Conservation (phyloP, 2,797 vertebrate genomes). For the Sebastes oblongus region DNA sequence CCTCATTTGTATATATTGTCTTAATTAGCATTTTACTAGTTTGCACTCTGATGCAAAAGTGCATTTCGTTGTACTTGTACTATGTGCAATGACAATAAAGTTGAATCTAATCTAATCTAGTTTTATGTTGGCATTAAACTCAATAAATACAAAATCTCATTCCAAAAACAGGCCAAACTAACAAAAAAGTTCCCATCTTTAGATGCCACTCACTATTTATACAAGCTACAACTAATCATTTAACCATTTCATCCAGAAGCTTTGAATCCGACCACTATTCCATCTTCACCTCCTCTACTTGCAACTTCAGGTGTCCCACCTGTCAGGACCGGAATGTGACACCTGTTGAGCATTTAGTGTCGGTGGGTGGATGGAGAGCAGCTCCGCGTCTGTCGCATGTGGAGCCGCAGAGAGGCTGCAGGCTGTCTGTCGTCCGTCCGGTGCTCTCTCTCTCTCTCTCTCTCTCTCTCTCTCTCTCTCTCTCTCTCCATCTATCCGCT, state of each 20-base stretch:
- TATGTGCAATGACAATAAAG: no score
- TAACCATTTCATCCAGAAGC: background rate
- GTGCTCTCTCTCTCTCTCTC: background rate
- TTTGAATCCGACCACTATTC: background rate
- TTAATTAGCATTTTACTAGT: no score
- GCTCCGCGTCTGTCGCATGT: conserved; percentile 34
- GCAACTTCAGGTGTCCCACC: conserved; percentile 68
- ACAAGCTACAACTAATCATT: background rate
- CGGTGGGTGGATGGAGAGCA: background rate
- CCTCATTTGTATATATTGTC: no score
- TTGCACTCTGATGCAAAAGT: no score
- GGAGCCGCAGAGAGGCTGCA: background rate
- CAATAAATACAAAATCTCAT: background rate
- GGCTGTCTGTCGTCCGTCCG: conserved; percentile 4
- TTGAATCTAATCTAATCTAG: background rate
- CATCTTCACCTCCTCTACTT: background rate
- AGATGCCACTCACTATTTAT: background rate
- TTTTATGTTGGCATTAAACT: background rate
- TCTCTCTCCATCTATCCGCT: background rate
- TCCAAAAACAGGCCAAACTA: background rate
- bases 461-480: no score
- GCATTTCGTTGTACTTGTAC: no score
- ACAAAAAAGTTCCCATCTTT: background rate
- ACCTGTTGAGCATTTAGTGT: conserved; percentile 65
- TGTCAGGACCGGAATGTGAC: conserved; percentile 68